A percentile compares a stretch with the other conserved stretches of the same genome.
Evolutionary conservation across 2,113 vertebrate species (phyloP).

Genomic region (Smithornis capensis): DNA sequence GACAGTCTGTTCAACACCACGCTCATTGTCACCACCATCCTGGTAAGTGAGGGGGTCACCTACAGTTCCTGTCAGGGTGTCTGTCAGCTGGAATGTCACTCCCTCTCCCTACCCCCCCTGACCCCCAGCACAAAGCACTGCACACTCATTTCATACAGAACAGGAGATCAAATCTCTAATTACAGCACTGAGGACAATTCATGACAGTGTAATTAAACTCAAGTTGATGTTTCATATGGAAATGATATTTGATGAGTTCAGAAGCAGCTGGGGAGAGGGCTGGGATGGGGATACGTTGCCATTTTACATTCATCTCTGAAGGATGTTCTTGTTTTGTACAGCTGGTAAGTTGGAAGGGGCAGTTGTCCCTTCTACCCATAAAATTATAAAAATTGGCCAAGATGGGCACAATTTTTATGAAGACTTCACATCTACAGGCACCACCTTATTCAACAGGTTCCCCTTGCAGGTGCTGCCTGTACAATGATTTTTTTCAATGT

Average conservation of each 20-base stretch:
- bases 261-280: conserved; percentile 27
- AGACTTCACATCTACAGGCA: background rate
- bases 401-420: background rate
- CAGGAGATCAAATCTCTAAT: background rate
- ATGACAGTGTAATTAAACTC: conserved; percentile 40
- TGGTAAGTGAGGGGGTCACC: conserved; percentile 82
- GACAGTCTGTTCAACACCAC: conserved; percentile 97
- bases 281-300: background rate
- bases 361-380: background rate
- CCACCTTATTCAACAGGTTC: background rate
- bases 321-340: background rate
- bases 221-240: conserved; percentile 54
- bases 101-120: background rate
- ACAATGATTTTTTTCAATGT: background rate
- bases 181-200: conserved; percentile 31
- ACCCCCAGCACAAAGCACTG: background rate
- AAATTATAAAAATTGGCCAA: background rate
- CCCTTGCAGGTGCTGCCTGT: background rate
- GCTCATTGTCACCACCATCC: conserved; percentile 93
- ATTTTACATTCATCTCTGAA: background rate
- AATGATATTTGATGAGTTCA: conserved; percentile 62
- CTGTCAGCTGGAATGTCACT: background rate
- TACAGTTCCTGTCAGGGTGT: background rate
- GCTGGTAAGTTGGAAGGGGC: background rate
- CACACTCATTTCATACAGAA: background rate